Percentiles rank a stretch among this genome's conserved stretches.
phyloP scores from a whole-genome alignment of 1,140 invertebrate genomes.

The Scaptomyza hsui region DNA sequence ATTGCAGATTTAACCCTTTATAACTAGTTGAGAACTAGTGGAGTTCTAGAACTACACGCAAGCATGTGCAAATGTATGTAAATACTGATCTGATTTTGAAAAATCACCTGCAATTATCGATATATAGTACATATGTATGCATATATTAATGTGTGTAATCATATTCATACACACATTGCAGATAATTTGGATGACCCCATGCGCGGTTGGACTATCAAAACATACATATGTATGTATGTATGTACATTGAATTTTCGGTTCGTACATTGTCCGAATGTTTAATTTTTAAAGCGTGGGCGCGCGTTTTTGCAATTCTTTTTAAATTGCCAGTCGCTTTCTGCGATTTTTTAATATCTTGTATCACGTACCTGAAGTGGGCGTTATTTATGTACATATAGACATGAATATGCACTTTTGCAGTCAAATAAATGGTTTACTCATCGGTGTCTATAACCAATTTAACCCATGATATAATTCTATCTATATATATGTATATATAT shows the following conservation, averaged over 20 bases:
- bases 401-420: not conserved
- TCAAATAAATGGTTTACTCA: too few relatives aligned
- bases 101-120: conserved; percentile 40
- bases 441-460: not conserved
- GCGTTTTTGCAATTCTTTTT: conserved; percentile 8
- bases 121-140: too few relatives aligned
- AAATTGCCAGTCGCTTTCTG: conserved; percentile 1
- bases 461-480: not conserved
- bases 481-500: too few relatives aligned
- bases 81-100: conserved; percentile 35
- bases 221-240: not conserved
- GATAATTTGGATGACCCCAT: conserved; percentile 50
- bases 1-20: too few relatives aligned
- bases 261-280: conserved; percentile 33
- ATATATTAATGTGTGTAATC: too few relatives aligned
- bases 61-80: conserved; percentile 25
- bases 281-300: conserved; percentile 46
- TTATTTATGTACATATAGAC: not conserved
- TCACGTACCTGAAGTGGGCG: not conserved
- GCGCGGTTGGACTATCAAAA: conserved; percentile 56
- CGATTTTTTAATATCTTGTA: not conserved
- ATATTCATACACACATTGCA: conserved; percentile 1
- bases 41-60: too few relatives aligned
- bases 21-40: too few relatives aligned
- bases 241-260: not conserved